phyloP scores from a whole-genome alignment of 2,113 vertebrate species.

The Tringa solitaria region DNA sequence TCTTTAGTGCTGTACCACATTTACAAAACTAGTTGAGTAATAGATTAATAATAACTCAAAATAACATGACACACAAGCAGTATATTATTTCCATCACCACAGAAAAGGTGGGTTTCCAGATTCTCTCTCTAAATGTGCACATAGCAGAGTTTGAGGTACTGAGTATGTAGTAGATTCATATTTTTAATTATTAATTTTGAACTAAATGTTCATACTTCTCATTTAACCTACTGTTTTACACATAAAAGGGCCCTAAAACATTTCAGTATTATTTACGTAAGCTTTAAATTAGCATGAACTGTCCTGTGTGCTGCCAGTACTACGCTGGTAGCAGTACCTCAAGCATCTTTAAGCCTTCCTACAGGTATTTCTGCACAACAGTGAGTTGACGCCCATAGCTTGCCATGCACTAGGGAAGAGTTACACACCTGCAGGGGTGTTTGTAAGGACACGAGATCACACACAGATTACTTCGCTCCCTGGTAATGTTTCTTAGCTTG shows the following conservation, averaged over 20 bases:
- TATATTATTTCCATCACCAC: background rate
- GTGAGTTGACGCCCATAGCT: background rate
- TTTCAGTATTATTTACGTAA: background rate
- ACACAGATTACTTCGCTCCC: background rate
- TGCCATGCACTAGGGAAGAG: background rate
- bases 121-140: background rate
- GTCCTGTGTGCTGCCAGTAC: background rate
- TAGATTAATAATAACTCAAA: slow-evolving; percentile 21
- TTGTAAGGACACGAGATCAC: background rate
- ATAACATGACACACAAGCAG: background rate
- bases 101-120: background rate
- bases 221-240: background rate
- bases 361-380: background rate
- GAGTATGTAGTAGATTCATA: background rate
- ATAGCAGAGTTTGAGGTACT: background rate
- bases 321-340: background rate
- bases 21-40: background rate
- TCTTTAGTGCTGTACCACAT: background rate
- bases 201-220: background rate
- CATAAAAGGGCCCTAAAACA: background rate
- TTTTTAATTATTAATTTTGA: background rate
- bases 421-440: background rate
- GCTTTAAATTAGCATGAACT: background rate
- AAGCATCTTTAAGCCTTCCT: background rate
- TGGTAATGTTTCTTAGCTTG: background rate